Base-by-base conservation (phyloP, 2,888 invertebrate species). In the Notocelia uddmanniana region DNA sequence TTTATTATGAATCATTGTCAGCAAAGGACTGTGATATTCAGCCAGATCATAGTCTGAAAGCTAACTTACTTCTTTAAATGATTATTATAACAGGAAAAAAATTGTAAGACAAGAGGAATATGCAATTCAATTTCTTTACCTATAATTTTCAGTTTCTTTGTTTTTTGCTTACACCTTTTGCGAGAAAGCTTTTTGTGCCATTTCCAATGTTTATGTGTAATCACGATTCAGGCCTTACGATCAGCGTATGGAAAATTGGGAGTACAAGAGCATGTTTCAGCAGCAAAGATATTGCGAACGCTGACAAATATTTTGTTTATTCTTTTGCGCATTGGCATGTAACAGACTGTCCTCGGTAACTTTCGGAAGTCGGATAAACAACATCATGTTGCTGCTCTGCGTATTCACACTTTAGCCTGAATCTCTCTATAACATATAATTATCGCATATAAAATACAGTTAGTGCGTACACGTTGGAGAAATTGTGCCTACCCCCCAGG, bases 401-500 rank as follows among this genome's bases (percentile, higher is more conserved):
- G 10, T 15, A 37, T 59, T 18, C 37, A n/a, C 58, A 52, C 23
- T 34, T 66, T 37, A 64, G 48, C 26, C 26, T 58, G 52, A 69
- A 62, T 10, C 48, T 52, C 57, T 58, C 41, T 23, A 57, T 54
- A 37, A 57, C 13, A 31, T 57, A 55, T 60, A 67, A 60, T 67
- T 68, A 72, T 21, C 21, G 48, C 10, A 72, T 57, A 50, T 57
- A 62, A 72, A 57, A 45, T 67, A 68, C 60, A 68, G 67, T 62
- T 62, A 72, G 55, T 68, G 34, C 37, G 55, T 68, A 57, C 48
- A 52, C 52, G 67, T 41, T 72, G 68, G 68, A 72, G 67, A 72
- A 72, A 72, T 72, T 67, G 68, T 68, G 68, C 68, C 72, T 64
- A 72, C 68, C 72, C 72, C 70, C 72, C 87, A 83, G 88, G 90